Evolutionary conservation across 2,797 vertebrate species (phyloP).

Genomic region (Bufotes viridis): DNA sequence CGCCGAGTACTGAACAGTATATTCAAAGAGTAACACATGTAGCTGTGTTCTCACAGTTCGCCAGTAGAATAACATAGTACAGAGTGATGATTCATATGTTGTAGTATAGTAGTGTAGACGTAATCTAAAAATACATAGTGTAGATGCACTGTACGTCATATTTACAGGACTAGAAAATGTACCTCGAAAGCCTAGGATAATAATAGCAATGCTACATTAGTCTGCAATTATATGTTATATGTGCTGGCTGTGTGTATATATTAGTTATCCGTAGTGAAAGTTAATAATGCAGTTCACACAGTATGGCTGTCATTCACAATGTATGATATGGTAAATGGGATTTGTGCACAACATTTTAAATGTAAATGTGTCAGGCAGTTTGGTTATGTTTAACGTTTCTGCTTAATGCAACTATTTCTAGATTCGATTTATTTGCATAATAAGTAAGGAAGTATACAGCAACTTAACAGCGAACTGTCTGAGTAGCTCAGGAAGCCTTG

Average conservation of each 20-base stretch:
- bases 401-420: constrained; percentile 51
- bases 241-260: background rate
- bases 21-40: background rate
- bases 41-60: background rate
- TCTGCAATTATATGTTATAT: constrained; percentile 32
- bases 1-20: background rate
- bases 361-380: constrained; percentile 38
- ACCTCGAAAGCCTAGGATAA: background rate
- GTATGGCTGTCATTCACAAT: constrained; percentile 28
- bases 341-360: constrained; percentile 34
- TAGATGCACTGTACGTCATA: background rate
- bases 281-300: constrained; percentile 35
- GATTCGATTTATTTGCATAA: constrained; percentile 53
- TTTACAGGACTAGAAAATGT: background rate
- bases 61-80: background rate
- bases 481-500: constrained; percentile 15
- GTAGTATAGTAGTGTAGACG: background rate
- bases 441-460: constrained; percentile 41
- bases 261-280: constrained; percentile 25
- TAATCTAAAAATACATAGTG: background rate
- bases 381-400: constrained; percentile 30
- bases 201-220: constrained; percentile 9
- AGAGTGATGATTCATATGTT: background rate
- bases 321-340: constrained; percentile 36
- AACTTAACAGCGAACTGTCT: constrained; percentile 34